These are phyloP conservation scores for Crypturellus undulatus DNA, from an alignment of 2,113 vertebrate species.

Conservation along the genomic window DNA sequence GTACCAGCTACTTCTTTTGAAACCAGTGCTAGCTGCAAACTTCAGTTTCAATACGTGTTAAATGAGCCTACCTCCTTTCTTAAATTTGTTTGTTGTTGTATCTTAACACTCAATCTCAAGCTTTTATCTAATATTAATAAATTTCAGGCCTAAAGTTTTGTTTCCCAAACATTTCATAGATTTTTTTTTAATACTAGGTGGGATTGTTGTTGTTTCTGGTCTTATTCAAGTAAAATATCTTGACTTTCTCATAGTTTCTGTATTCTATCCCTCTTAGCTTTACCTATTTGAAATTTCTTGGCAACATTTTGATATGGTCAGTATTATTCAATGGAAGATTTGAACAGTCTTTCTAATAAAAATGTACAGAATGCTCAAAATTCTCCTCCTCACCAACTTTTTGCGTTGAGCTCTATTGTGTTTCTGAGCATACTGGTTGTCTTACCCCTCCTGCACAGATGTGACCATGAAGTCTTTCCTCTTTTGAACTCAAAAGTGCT, in stretches of 20 bases:
- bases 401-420: background rate
- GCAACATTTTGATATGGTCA: background rate
- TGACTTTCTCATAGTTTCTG: background rate
- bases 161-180: background rate
- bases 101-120: background rate
- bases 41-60: background rate
- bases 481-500: too few relatives aligned
- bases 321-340: background rate
- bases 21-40: background rate
- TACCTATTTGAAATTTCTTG: background rate
- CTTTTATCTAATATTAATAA: background rate
- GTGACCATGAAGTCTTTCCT: too few relatives aligned
- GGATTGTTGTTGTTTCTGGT: background rate
- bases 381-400: background rate
- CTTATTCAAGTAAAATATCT: background rate
- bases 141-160: background rate
- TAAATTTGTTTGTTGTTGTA: background rate
- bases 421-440: background rate
- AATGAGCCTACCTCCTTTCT: background rate
- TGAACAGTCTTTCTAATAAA: background rate
- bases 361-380: background rate
- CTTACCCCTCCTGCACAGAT: too few relatives aligned
- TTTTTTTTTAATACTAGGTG: background rate
- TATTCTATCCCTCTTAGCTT: background rate
- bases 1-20: background rate